Evolutionary conservation across 2,797 vertebrate species (phyloP).

Genomic region (Caiman crocodilus): DNA sequence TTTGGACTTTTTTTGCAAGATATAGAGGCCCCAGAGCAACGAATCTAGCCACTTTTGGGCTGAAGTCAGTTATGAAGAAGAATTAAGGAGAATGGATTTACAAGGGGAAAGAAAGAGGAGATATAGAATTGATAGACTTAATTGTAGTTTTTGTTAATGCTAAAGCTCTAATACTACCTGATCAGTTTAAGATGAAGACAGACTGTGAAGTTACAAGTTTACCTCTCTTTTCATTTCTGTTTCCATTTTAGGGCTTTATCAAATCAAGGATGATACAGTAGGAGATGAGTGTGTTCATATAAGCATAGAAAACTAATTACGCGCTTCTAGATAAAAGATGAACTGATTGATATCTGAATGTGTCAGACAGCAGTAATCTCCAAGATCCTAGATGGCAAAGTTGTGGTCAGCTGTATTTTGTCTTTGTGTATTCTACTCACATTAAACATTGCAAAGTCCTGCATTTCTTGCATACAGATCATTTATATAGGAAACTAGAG

Average conservation of each 20-base stretch:
- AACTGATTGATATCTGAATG: background rate
- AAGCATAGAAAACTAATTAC: conserved; percentile 10
- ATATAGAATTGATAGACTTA: conserved; percentile 42
- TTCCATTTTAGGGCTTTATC: conserved; percentile 17
- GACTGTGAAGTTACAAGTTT: conserved; percentile 18
- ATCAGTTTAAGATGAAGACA: conserved; percentile 45
- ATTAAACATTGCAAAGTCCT: background rate
- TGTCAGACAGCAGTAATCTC: conserved; percentile 1
- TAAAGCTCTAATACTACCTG: conserved; percentile 26
- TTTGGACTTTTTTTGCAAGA: too few relatives aligned
- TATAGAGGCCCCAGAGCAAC: too few relatives aligned
- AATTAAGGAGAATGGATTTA: conserved; percentile 2
- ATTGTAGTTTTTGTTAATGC: conserved; percentile 46
- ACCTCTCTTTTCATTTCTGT: conserved; percentile 15
- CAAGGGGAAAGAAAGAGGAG: conserved; percentile 34
- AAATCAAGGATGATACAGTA: background rate
- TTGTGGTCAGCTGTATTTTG: background rate
- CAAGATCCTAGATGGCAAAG: background rate
- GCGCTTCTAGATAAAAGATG: background rate
- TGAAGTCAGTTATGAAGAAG: background rate
- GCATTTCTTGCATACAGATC: background rate
- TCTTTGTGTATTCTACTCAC: background rate
- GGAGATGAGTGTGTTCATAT: conserved; percentile 14
- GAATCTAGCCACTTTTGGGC: conserved; percentile 7
- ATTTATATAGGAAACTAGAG: background rate